A percentile compares a stretch with the other conserved stretches of the same genome.
Evolutionary conservation across 2,113 vertebrate species (phyloP).

Genomic region (Pantherophis guttatus): DNA sequence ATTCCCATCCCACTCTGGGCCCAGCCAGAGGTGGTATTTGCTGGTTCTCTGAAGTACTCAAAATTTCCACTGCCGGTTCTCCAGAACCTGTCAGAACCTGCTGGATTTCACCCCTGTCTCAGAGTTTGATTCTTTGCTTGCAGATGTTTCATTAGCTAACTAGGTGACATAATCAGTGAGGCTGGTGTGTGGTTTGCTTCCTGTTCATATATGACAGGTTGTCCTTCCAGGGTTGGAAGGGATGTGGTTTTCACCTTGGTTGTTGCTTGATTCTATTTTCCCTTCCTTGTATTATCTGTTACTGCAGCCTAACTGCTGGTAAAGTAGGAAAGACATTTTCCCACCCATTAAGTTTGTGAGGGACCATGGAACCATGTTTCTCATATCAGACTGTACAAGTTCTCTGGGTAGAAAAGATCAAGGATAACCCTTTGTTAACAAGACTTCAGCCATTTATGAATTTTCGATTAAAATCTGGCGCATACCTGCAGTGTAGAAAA

Average conservation of each 20-base stretch:
- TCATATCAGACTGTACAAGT: slow-evolving; percentile 27
- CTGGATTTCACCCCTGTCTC: not conserved
- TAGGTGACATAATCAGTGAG: not conserved
- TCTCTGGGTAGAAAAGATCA: slow-evolving; percentile 56
- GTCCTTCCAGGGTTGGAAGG: not conserved
- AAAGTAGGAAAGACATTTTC: not conserved
- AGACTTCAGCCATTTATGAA: slow-evolving; percentile 37
- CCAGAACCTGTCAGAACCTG: too few relatives aligned
- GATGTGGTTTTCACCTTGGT: not conserved
- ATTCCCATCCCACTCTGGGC: too few relatives aligned
- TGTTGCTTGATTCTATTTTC: not conserved
- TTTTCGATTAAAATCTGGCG: slow-evolving; percentile 55
- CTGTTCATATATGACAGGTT: not conserved
- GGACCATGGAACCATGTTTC: not conserved
- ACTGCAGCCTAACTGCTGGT: not conserved
- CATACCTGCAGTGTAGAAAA: slow-evolving; percentile 26
- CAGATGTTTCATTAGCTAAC: not conserved
- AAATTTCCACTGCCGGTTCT: too few relatives aligned
- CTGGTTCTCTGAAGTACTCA: too few relatives aligned
- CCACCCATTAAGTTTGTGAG: slow-evolving; percentile 13
- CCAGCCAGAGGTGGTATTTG: too few relatives aligned
- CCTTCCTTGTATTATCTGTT: not conserved
- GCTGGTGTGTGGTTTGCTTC: not conserved
- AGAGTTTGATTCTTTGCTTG: not conserved
- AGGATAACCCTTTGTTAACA: slow-evolving; percentile 45